These are phyloP conservation scores for Siniperca scherzeri DNA, from an alignment of 2,797 vertebrate species.

Conservation along the genomic window DNA sequence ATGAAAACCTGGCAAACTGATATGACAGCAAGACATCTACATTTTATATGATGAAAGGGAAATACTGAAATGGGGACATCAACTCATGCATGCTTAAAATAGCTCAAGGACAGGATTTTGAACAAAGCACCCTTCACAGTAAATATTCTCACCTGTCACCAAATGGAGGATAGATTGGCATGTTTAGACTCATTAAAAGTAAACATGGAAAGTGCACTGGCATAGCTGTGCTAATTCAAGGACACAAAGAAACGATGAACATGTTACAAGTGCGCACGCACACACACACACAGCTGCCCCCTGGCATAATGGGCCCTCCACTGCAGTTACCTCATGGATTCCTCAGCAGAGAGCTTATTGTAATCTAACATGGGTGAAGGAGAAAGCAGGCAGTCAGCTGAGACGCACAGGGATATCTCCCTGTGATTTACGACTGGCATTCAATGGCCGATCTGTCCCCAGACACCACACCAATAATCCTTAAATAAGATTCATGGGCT, in stretches of 20 bases:
- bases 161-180: constrained; percentile 1
- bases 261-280: not conserved
- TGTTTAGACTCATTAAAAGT: constrained; percentile 40
- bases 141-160: constrained; percentile 41
- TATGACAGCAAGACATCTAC: constrained; percentile 29
- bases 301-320: constrained; percentile 43
- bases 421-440: constrained; percentile 74
- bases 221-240: constrained; percentile 21
- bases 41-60: constrained; percentile 44
- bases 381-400: constrained; percentile 57
- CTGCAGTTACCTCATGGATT: constrained; percentile 63
- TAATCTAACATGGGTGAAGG: constrained; percentile 63
- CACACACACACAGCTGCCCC: constrained; percentile 32
- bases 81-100: constrained; percentile 48
- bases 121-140: constrained; percentile 30
- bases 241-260: not conserved
- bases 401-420: constrained; percentile 62
- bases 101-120: constrained; percentile 37
- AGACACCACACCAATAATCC: constrained; percentile 74
- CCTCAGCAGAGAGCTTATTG: constrained; percentile 64
- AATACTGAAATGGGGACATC: constrained; percentile 35
- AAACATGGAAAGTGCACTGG: constrained; percentile 28
- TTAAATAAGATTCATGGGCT: constrained; percentile 78
- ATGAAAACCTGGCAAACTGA: constrained; percentile 24
- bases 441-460: constrained; percentile 65